Base-by-base conservation (phyloP, 1,140 invertebrate genomes). In the Globodera rostochiensis region DNA sequence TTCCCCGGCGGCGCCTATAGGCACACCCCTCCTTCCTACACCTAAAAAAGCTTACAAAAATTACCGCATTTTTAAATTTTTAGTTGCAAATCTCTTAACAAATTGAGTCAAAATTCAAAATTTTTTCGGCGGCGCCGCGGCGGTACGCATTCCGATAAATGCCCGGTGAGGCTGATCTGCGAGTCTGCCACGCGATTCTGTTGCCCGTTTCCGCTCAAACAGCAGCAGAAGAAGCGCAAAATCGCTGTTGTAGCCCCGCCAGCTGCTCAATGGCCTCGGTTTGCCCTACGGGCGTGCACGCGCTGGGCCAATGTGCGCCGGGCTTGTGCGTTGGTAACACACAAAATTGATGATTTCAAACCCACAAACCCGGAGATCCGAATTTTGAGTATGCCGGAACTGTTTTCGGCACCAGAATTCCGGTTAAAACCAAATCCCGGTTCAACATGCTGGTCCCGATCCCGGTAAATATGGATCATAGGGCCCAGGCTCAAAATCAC, bases 91-190 rank as follows among this genome's bases (percentile, higher is more conserved):
- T n/a, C n/a, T n/a, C n/a, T n/a, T n/a, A n/a, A n/a, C n/a, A n/a
- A n/a, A 21, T 69, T 69, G 6, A 21, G 66, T 6, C 4, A 6
- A 6, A 21, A 36, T 69, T 69, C n/a, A n/a, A n/a, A n/a, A n/a
- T n/a, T n/a, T n/a, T n/a, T n/a, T n/a, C 73, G 77, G 74, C n/a
- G 36, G 36, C 36, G 25, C 8, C 6, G 25, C 25, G 25, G 25
- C 36, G 71, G 69, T 50, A 36, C 69, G 74, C 73, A 15, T 50
- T 75, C 13, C 15, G 57, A 19, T 9, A 75, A 86, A 66, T 88
- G 87, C 79, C 87, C 87, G 25, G 87, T 84, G 21, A 88, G 87
- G 45, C 82, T 88, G 46, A 87, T 85, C 45, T 88, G 87, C 74
- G 88, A 88, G 69, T 50, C 57, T 6, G 57, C 70, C 19, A 79